Evolutionary conservation across 2,797 vertebrate species (phyloP).

Genomic region (Lithobates sylvaticus): DNA sequence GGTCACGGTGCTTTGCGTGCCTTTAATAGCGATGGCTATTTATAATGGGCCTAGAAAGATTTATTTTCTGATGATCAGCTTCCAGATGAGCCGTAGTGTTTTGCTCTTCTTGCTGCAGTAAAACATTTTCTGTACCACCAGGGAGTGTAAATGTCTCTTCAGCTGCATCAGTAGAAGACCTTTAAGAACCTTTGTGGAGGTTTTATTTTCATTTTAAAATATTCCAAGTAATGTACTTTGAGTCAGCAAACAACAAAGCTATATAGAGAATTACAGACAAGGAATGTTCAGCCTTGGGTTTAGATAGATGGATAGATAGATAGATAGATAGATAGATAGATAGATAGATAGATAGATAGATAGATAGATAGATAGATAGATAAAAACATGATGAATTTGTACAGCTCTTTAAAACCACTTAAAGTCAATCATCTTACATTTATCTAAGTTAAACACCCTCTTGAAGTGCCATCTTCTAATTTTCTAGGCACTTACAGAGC

Average conservation of each 20-base stretch:
- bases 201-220: slow-evolving; percentile 62
- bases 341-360: not conserved
- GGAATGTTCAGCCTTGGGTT: not conserved
- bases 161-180: slow-evolving; percentile 68
- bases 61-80: slow-evolving; percentile 58
- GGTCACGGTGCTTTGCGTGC: not conserved
- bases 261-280: not conserved
- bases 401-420: not conserved
- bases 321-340: slow-evolving; percentile 12
- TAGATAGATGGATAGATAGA: not conserved
- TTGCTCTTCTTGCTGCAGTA: slow-evolving; percentile 64
- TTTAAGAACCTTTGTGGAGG: slow-evolving; percentile 64
- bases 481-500: slow-evolving; percentile 52
- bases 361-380: too few relatives aligned
- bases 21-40: slow-evolving; percentile 51
- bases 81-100: slow-evolving; percentile 45
- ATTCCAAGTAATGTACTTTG: slow-evolving; percentile 64
- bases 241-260: slow-evolving; percentile 53
- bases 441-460: not conserved
- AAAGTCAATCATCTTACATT: not conserved
- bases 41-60: slow-evolving; percentile 45
- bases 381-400: not conserved
- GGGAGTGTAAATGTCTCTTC: slow-evolving; percentile 70
- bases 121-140: slow-evolving; percentile 65
- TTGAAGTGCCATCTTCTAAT: slow-evolving; percentile 23